Base-by-base conservation (phyloP, 2,797 vertebrate species). In the Falco columbarius region DNA sequence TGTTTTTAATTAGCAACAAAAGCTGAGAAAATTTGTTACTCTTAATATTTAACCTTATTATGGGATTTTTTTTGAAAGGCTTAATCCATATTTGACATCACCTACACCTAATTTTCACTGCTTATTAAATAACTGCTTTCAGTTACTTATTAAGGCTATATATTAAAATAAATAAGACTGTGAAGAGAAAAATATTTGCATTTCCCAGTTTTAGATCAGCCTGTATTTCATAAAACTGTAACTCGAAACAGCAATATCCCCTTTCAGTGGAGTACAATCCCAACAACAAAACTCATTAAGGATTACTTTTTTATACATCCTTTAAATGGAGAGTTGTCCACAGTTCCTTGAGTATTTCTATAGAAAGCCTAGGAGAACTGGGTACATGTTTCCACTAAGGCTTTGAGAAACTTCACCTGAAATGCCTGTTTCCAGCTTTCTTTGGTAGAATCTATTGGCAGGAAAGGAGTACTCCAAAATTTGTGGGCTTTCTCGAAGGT, bases 41-140 rank as follows among this genome's bases (percentile, higher is more conserved):
- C 74, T 92, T 80, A 93, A 87, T 90, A 86, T 74, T 96, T 96
- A 94, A 51, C 9, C 9, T 55, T 87, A 86, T 85, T 92, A 86
- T 4, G 34, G 36, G 32, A 34, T 52, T 54, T 88, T 83, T 83
- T 62, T 75, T 83, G 49, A 92, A 94, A 88, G 79, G 61, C 20
- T 90, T 95, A 92, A 94, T 94, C 70, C 30, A 30, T 93, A 90
- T 94, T 91, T 86, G 56, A 94, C 46, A 82, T 93, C 59, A 91
- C 51, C 52, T 92, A 63, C 49, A 77, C 61, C 68, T 93, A 93
- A 94, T 95, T 95, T 95, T 89, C 71, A 34, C 66, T 80, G 24
- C 24, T 91, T 96, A 92, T 95, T 93, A 75, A 96, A 96, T 93
- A 91, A 81, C 49, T 92, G n/a, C 15, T 85, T 94, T 84, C 74